Percentiles rank a stretch among this genome's conserved stretches.
Evolutionary conservation across 2,888 invertebrate genomes (phyloP).

Genomic region (Marasmarcha lunaedactyla): DNA sequence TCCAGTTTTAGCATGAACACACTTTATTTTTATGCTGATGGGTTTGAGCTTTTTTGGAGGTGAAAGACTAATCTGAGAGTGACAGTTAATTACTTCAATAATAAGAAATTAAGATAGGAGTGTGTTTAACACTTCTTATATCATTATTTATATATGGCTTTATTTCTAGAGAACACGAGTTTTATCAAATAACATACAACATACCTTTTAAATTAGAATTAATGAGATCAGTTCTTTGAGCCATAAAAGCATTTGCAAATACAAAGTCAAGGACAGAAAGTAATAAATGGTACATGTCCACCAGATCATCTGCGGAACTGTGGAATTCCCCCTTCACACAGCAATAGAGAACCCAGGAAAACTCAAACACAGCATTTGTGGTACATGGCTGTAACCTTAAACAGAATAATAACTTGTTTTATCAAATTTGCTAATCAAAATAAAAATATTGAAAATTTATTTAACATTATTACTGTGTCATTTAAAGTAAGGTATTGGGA

Average conservation of each 20-base stretch:
- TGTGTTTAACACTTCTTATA: no score
- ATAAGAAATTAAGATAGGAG: no score
- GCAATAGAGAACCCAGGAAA: constrained; percentile 94
- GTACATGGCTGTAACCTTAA: constrained; percentile 81
- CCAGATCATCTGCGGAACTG: constrained; percentile 90
- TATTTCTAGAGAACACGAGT: no score
- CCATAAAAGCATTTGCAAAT: constrained; percentile 86
- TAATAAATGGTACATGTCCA: constrained; percentile 93
- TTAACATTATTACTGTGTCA: no score
- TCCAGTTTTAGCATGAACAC: no score
- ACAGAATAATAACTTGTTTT: constrained; percentile 9
- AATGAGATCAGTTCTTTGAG: constrained; percentile 85
- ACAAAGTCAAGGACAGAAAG: constrained; percentile 92
- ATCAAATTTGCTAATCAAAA: background rate
- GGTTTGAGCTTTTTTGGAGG: no score
- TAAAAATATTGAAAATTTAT: no score
- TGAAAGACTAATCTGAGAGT: no score
- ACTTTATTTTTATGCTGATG: no score
- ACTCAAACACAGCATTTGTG: constrained; percentile 87
- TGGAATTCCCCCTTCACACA: constrained; percentile 90
- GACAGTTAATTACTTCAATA: no score
- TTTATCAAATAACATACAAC: no score
- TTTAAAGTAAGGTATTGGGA: background rate
- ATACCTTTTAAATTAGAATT: constrained; percentile 85
- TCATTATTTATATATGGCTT: no score